Evolutionary conservation across 1,140 invertebrate species (phyloP).

Genomic region (Bathynomus jamesi): DNA sequence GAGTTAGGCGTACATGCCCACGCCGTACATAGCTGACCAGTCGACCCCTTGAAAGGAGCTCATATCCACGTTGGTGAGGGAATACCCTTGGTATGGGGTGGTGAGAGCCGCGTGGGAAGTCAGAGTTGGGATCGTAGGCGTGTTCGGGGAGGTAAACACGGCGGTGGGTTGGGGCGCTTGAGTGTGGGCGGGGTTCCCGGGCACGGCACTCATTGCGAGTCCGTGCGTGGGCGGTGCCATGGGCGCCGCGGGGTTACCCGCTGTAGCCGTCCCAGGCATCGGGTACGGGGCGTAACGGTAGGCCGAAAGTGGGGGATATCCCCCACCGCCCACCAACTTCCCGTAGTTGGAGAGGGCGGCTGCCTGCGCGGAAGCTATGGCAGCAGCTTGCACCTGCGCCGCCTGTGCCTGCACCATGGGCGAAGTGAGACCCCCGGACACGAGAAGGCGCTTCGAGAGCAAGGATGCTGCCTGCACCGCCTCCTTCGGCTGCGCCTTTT

Average conservation of each 20-base stretch:
- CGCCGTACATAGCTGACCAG: conserved; percentile 80
- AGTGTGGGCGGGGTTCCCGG: conserved; percentile 1
- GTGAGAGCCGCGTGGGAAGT: conserved; percentile 39
- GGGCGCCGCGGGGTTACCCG: conserved; percentile 49
- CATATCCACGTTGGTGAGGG: conserved; percentile 77
- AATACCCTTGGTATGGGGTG: conserved; percentile 66
- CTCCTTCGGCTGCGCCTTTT: conserved; percentile 86
- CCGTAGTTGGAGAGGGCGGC: conserved; percentile 57
- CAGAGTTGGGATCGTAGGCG: conserved; percentile 4
- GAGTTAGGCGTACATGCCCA: conserved; percentile 68
- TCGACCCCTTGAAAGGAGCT: conserved; percentile 81
- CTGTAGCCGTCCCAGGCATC: conserved; percentile 51
- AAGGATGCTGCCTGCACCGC: conserved; percentile 60
- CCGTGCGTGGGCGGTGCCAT: conserved; percentile 46
- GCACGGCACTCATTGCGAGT: conserved; percentile 38
- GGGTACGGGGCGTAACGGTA: conserved; percentile 60
- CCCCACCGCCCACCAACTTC: conserved; percentile 53
- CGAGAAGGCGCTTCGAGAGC: conserved; percentile 58
- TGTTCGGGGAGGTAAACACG: conserved; percentile 16
- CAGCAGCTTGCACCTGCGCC: conserved; percentile 47
- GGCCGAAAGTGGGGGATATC: conserved; percentile 32
- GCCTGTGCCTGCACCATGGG: conserved; percentile 19
- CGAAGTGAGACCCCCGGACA: conserved; percentile 44
- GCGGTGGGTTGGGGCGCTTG: background rate
- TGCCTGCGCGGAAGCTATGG: conserved; percentile 60